Evolutionary conservation across 2,113 vertebrate genomes (phyloP).

Genomic region (Hippocampus guttulatus): DNA sequence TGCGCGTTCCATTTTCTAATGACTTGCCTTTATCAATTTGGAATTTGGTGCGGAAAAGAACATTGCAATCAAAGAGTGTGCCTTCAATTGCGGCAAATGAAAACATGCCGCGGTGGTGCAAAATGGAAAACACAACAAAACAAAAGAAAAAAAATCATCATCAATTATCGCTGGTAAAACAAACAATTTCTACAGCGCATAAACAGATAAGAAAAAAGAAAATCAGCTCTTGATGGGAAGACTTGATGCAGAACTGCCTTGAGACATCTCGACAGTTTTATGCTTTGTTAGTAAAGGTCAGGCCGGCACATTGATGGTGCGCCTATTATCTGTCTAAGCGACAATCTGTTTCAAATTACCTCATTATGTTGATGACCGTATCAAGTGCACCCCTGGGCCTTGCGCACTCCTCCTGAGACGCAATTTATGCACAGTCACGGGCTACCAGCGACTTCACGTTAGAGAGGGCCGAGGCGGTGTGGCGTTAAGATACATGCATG

Average conservation of each 20-base stretch:
- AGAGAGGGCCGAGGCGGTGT: slow-evolving; percentile 40
- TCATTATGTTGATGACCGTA: slow-evolving; percentile 73
- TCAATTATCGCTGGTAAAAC: neutral
- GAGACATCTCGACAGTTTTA: slow-evolving; percentile 43
- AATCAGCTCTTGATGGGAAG: slow-evolving; percentile 17
- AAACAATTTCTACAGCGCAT: slow-evolving; percentile 3
- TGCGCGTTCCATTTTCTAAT: neutral
- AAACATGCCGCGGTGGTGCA: neutral
- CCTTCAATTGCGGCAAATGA: neutral
- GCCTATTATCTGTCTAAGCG: slow-evolving; percentile 68
- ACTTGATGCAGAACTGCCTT: slow-evolving; percentile 14
- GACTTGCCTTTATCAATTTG: neutral
- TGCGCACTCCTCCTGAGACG: slow-evolving; percentile 48
- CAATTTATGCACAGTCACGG: slow-evolving; percentile 68
- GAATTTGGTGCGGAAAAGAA: neutral
- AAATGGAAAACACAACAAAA: neutral
- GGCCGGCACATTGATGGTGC: slow-evolving; percentile 60
- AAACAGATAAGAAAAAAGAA: slow-evolving; percentile 6
- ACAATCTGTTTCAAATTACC: slow-evolving; percentile 71
- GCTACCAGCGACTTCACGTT: slow-evolving; percentile 36
- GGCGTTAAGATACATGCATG: slow-evolving; percentile 44
- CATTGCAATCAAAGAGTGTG: neutral
- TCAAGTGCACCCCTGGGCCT: slow-evolving; percentile 68
- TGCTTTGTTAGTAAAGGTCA: slow-evolving; percentile 71
- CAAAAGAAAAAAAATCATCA: neutral